Evolutionary conservation across 1,140 invertebrate genomes (phyloP).

Genomic region (Drosophila orena): DNA sequence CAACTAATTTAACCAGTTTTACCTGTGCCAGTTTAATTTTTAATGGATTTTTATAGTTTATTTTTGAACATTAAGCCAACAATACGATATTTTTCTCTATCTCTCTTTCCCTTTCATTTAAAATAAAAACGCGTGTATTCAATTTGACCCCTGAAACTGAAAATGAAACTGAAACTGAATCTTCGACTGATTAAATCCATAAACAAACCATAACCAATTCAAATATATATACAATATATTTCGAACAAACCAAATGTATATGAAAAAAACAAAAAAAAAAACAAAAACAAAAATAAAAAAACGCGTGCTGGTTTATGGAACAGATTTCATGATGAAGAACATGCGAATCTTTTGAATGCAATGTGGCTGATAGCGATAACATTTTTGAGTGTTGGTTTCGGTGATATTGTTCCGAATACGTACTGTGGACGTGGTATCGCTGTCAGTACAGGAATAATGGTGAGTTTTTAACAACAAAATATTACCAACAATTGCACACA

Average conservation of each 20-base stretch:
- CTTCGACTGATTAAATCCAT: slow-evolving; percentile 29
- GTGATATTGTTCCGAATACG: slow-evolving; percentile 99
- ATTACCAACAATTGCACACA: slow-evolving; percentile 49
- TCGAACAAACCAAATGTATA: slow-evolving; percentile 14
- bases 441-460: slow-evolving; percentile 99
- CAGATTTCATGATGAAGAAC: slow-evolving; percentile 98
- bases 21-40: slow-evolving; percentile 53
- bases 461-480: slow-evolving; percentile 87
- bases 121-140: slow-evolving; percentile 57
- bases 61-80: slow-evolving; percentile 80
- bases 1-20: slow-evolving; percentile 9
- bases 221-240: slow-evolving; percentile 34
- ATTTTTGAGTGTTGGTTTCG: slow-evolving; percentile 99
- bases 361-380: slow-evolving; percentile 99
- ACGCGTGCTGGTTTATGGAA: slow-evolving; percentile 55
- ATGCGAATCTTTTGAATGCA: slow-evolving; percentile 98
- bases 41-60: slow-evolving; percentile 58
- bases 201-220: slow-evolving; percentile 20
- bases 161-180: slow-evolving; percentile 24
- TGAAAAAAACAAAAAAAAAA: not conserved
- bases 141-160: slow-evolving; percentile 42
- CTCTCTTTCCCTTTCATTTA: slow-evolving; percentile 80
- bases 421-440: slow-evolving; percentile 99
- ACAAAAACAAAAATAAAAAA: not conserved
- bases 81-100: slow-evolving; percentile 83